phyloP scores from a whole-genome alignment of 2,797 vertebrate species.

The Spinibarbus caldwelli region DNA sequence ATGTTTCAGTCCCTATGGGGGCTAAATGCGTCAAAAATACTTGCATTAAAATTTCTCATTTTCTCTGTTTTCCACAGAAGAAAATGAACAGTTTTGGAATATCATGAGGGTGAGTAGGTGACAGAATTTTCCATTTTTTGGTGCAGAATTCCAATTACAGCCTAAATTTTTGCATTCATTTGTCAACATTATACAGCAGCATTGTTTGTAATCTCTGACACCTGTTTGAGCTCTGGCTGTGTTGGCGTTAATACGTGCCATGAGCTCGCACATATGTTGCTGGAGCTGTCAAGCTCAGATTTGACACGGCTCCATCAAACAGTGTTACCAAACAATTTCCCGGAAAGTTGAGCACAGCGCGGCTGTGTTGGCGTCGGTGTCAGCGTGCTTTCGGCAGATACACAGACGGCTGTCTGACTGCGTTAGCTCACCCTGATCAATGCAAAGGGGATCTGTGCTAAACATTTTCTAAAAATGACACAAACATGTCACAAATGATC shows the following conservation, averaged over 20 bases:
- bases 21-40: background rate
- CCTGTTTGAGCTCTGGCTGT: constrained; percentile 26
- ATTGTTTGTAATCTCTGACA: constrained; percentile 45
- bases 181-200: background rate
- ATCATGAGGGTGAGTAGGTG: background rate
- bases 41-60: background rate
- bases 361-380: background rate
- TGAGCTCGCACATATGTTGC: constrained; percentile 51
- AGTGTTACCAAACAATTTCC: constrained; percentile 54
- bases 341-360: constrained; percentile 47
- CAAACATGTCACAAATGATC: constrained; percentile 3
- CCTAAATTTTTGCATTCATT: background rate
- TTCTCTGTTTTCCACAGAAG: background rate
- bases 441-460: background rate
- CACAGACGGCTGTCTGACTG: constrained; percentile 11
- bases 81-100: background rate
- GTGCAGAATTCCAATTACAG: background rate
- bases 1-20: too few relatives aligned
- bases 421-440: constrained; percentile 5
- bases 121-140: background rate
- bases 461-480: constrained; percentile 7
- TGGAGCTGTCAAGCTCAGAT: constrained; percentile 53
- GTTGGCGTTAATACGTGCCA: constrained; percentile 34
- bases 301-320: constrained; percentile 52
- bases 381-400: constrained; percentile 14